These are phyloP conservation scores for Ophion obscuratus DNA, from an alignment of 2,888 invertebrate genomes.

Conservation along the genomic window DNA sequence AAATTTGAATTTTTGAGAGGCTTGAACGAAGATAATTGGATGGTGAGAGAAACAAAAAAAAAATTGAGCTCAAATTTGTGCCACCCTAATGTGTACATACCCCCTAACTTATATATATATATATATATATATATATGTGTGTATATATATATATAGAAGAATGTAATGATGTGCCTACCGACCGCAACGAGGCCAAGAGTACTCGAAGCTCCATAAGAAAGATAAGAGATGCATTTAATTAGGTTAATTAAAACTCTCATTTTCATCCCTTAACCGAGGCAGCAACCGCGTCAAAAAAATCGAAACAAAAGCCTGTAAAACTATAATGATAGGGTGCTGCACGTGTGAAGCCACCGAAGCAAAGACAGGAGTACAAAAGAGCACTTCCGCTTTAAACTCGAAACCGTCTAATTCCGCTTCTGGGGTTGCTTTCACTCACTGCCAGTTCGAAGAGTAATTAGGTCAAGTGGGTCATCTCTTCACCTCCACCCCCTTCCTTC, in stretches of 20 bases:
- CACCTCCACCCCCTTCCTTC: background rate
- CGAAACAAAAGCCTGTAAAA: background rate
- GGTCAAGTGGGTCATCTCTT: conserved; percentile 55
- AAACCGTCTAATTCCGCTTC: conserved; percentile 50
- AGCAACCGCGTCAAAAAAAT: conserved; percentile 16
- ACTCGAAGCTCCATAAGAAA: conserved; percentile 1
- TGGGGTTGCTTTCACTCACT: conserved; percentile 58
- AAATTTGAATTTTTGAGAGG: too few relatives aligned
- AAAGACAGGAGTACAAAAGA: conserved; percentile 30
- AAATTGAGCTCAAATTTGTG: too few relatives aligned
- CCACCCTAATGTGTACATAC: too few relatives aligned
- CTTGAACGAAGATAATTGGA: too few relatives aligned
- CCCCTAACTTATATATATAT: too few relatives aligned
- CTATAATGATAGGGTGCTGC: background rate
- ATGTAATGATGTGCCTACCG: background rate
- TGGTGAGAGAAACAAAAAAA: too few relatives aligned
- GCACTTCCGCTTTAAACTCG: conserved; percentile 56
- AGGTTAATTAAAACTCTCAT: conserved; percentile 14
- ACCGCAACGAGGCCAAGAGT: conserved; percentile 18
- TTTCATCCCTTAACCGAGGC: background rate
- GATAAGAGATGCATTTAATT: conserved; percentile 1
- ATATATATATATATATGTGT: too few relatives aligned
- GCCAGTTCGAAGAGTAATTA: conserved; percentile 52
- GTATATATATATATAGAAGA: background rate
- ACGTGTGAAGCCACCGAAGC: conserved; percentile 10